A percentile compares a stretch with the other conserved stretches of the same genome.
Evolutionary conservation across 2,888 invertebrate species (phyloP).

Genomic region (Sinelater perroti): DNA sequence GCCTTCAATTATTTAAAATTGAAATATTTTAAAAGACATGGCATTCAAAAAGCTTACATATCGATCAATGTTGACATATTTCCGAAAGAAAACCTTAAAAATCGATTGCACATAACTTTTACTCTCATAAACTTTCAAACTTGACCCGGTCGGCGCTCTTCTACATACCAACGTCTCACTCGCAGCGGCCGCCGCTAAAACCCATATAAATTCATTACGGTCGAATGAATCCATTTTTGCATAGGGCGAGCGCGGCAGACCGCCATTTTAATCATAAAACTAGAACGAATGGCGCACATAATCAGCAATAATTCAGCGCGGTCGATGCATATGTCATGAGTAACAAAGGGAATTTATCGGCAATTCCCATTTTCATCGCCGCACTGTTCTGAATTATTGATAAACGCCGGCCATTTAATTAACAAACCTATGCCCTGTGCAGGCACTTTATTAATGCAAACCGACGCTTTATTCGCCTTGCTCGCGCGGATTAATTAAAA

Average conservation of each 20-base stretch:
- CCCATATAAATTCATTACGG: background rate
- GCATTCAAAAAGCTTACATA: too few species aligned
- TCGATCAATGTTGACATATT: too few species aligned
- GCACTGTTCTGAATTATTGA: conserved; percentile 2
- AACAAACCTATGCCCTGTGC: conserved; percentile 3
- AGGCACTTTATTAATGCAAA: conserved; percentile 10
- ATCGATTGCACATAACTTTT: too few species aligned
- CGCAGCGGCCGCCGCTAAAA: background rate
- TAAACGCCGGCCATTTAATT: conserved; percentile 9
- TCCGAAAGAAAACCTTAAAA: too few species aligned
- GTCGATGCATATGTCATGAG: conserved; percentile 18
- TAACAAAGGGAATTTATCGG: conserved; percentile 24
- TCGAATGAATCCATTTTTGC: background rate
- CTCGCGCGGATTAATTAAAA: conserved; percentile 6
- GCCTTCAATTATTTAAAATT: too few species aligned
- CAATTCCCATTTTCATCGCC: conserved; percentile 12
- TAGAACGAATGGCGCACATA: conserved; percentile 22
- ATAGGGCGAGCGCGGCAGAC: too few species aligned
- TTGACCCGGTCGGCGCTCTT: too few species aligned
- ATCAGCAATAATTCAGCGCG: conserved; percentile 22
- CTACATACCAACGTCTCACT: background rate
- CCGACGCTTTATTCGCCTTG: conserved; percentile 8
- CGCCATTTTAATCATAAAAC: conserved; percentile 17
- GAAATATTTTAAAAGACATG: too few species aligned
- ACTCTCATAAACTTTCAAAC: too few species aligned